Base-by-base conservation (phyloP, 2,888 invertebrate species). In the Tachystola acroxantha region DNA sequence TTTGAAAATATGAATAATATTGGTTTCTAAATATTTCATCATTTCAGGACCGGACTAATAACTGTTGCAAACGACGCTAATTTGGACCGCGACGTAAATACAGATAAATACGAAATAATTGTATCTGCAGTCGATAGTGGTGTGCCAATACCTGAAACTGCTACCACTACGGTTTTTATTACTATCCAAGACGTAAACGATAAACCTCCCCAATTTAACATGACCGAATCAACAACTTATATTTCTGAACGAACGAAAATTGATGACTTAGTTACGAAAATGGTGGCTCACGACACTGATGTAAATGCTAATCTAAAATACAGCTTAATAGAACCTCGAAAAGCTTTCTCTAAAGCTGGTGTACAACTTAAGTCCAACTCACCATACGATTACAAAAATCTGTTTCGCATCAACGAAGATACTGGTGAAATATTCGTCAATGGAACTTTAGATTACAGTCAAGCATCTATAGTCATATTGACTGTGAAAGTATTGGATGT, bases 101-200 rank as follows among this genome's bases (percentile, higher is more conserved):
- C 91, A 42, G 91, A 91, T 29, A 88, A 89, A 47, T 93, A 93
- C 51, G 90, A 92, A 53, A 90, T 93, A 0, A 88, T 92, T 12
- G 91, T 94, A 0, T 89, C 93, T 44, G 94, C 94, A 0, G 91
- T 94, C 0, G 94, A 94, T 52, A 91, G 92, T 14, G 94, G 94
- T 0, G 74, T 82, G 7, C 93, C 94, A 0, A 90, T 93, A 12
- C 91, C 91, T 6, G 93, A 94, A 79, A 94, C 94, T 0, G 94
- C 94, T 0, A 93, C 93, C 0, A 91, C 94, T 0, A 93, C 92
- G 0, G 92, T 92, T 0, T 91, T 90, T 37, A 91, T 94, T 2
- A 91, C 89, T 27, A 89, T 94, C 2, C 85, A 91, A 50, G 94
- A 94, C 51, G 92, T 94, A 0, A 96, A 96, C 53, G 94, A 96